Conservation (phyloP, 2,113 vertebrate species). For the Rattus rattus region DNA sequence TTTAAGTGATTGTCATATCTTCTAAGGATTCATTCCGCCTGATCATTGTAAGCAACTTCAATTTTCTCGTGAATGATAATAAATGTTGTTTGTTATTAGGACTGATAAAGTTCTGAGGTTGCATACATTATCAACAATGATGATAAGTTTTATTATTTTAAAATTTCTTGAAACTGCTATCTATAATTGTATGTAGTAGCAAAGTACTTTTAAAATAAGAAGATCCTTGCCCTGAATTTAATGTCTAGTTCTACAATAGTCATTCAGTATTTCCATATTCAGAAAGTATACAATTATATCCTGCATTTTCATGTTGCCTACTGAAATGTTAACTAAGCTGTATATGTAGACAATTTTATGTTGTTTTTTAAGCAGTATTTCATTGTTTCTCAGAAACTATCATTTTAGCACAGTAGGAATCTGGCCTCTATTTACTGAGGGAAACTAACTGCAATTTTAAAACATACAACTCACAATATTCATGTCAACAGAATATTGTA, state of each 20-base stretch:
- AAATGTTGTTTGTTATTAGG: neutral
- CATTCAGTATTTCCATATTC: neutral
- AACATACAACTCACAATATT: constrained; percentile 41
- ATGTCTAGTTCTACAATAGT: neutral
- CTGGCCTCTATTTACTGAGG: constrained; percentile 61
- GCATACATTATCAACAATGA: neutral
- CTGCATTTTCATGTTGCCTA: neutral
- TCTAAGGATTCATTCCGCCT: neutral
- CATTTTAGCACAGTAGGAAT: constrained; percentile 61
- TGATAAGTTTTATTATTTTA: neutral
- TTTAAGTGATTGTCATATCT: neutral
- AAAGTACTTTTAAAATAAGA: neutral
- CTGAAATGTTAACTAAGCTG: constrained; percentile 45
- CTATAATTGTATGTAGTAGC: neutral
- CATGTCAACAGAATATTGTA: constrained; percentile 66
- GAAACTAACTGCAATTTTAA: constrained; percentile 68
- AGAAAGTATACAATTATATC: neutral
- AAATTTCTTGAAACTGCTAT: neutral
- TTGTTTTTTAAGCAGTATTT: constrained; percentile 49
- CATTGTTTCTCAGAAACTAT: constrained; percentile 60
- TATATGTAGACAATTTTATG: constrained; percentile 41
- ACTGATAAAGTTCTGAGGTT: neutral
- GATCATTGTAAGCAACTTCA: neutral
- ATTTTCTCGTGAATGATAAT: neutral
- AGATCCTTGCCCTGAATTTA: neutral